phyloP scores from a whole-genome alignment of 1,140 invertebrate genomes.

The Zophobas morio region DNA sequence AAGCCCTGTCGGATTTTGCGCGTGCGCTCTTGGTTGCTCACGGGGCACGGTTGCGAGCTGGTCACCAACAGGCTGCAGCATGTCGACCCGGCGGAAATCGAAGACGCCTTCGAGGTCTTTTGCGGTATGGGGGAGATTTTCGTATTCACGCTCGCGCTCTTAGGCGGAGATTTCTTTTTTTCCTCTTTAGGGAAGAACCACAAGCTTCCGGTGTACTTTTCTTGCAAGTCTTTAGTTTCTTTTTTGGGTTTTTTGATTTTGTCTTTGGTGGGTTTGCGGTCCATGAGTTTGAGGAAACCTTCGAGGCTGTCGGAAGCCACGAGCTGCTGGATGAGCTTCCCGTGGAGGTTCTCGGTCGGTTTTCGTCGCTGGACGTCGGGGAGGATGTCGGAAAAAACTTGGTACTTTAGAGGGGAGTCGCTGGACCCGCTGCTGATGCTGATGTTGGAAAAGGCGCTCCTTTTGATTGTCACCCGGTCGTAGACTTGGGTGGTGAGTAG shows the following conservation, averaged over 20 bases:
- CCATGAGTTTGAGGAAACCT: constrained; percentile 58
- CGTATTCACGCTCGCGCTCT: not conserved
- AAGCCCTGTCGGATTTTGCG: not conserved
- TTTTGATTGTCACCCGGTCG: constrained; percentile 25
- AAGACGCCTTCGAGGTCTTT: not conserved
- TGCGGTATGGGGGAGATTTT: no score
- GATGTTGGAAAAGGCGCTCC: constrained; percentile 8
- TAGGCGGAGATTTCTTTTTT: no score
- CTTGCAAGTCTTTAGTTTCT: constrained; percentile 10
- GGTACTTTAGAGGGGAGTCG: not conserved
- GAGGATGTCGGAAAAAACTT: constrained; percentile 13
- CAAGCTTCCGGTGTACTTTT: constrained; percentile 56
- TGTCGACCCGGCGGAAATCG: not conserved
- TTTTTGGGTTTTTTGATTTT: constrained; percentile 21
- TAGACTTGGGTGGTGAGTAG: no score
- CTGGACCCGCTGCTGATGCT: not conserved
- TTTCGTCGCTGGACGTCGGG: constrained; percentile 54
- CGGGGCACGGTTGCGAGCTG: not conserved
- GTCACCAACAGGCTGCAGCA: constrained; percentile 14
- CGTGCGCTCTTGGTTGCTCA: constrained; percentile 2
- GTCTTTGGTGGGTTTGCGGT: not conserved
- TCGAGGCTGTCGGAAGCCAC: constrained; percentile 59
- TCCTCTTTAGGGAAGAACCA: constrained; percentile 56
- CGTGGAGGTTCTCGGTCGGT: constrained; percentile 55
- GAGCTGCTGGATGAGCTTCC: constrained; percentile 53